A percentile compares a stretch with the other conserved stretches of the same genome.
phyloP scores from a whole-genome alignment of 2,797 vertebrate genomes.

The Martes flavigula region DNA sequence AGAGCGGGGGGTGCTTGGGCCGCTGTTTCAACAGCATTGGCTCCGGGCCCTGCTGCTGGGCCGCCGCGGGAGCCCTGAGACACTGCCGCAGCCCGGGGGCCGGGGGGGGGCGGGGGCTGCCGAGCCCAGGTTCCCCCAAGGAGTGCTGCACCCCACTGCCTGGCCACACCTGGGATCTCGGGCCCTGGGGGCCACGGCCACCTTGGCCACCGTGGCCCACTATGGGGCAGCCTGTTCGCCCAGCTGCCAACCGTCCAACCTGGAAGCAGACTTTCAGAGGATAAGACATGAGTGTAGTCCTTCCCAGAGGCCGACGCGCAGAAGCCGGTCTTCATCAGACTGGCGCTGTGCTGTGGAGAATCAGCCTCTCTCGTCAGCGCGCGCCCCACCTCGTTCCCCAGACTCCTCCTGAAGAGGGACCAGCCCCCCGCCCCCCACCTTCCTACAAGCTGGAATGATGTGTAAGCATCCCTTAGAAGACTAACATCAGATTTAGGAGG shows the following conservation, averaged over 20 bases:
- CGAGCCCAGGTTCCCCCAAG: not conserved
- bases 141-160: not conserved
- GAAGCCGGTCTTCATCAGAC: conserved; percentile 89
- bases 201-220: not conserved
- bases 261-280: conserved; percentile 91
- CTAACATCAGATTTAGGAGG: conserved; percentile 90
- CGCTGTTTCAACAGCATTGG: rapidly evolving
- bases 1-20: not conserved
- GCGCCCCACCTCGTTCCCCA: conserved; percentile 85
- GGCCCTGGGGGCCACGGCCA: not conserved
- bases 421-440: conserved; percentile 84
- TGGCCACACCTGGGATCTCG: not conserved
- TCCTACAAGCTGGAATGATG: conserved; percentile 89
- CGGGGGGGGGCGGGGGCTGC: not conserved
- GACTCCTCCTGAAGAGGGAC: conserved; percentile 85
- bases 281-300: conserved; percentile 90
- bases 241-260: not conserved
- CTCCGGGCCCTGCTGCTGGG: not conserved
- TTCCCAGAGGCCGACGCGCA: conserved; percentile 88
- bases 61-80: not conserved
- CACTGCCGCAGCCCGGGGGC: rapidly evolving
- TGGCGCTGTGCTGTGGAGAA: conserved; percentile 77
- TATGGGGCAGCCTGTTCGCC: no score
- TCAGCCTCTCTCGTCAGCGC: conserved; percentile 83
- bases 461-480: conserved; percentile 91